phyloP scores from a whole-genome alignment of 2,113 vertebrate species.

The Sapayoa aenigma region DNA sequence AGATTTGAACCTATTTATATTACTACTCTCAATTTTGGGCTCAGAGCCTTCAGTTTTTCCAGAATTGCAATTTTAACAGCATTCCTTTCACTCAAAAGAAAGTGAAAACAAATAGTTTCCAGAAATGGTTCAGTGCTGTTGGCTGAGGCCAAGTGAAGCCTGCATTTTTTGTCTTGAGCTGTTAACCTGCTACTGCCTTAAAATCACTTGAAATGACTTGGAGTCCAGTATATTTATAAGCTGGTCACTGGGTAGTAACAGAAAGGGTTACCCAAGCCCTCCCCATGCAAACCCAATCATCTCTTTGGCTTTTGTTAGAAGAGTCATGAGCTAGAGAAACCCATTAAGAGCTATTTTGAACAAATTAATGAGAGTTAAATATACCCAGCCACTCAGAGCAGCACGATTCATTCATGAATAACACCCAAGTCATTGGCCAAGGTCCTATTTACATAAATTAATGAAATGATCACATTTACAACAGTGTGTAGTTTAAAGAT shows the following conservation, averaged over 20 bases:
- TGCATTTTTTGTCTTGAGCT: not conserved
- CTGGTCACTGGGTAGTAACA: not conserved
- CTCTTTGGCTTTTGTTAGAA: not conserved
- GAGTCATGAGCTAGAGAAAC: slow-evolving; percentile 36
- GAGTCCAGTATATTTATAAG: not conserved
- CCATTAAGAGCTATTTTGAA: slow-evolving; percentile 36
- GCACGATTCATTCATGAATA: slow-evolving; percentile 46
- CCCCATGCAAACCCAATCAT: not conserved
- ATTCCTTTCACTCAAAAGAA: slow-evolving; percentile 21
- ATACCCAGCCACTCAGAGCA: slow-evolving; percentile 35
- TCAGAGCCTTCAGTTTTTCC: not conserved
- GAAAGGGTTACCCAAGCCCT: not conserved
- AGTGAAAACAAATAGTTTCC: slow-evolving; percentile 29
- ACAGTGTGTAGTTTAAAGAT: not conserved
- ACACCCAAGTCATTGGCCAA: slow-evolving; percentile 9
- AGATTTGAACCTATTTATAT: slow-evolving; percentile 4
- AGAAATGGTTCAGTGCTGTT: not conserved
- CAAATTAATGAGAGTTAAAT: slow-evolving; percentile 52
- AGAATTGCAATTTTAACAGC: not conserved
- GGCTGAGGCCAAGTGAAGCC: not conserved
- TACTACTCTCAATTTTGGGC: not conserved
- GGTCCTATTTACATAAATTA: slow-evolving; percentile 34
- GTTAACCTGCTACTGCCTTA: slow-evolving; percentile 23
- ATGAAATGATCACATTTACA: not conserved
- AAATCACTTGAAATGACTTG: not conserved